Base-by-base conservation (phyloP, 2,888 invertebrate species). In the Tyria jacobaeae region DNA sequence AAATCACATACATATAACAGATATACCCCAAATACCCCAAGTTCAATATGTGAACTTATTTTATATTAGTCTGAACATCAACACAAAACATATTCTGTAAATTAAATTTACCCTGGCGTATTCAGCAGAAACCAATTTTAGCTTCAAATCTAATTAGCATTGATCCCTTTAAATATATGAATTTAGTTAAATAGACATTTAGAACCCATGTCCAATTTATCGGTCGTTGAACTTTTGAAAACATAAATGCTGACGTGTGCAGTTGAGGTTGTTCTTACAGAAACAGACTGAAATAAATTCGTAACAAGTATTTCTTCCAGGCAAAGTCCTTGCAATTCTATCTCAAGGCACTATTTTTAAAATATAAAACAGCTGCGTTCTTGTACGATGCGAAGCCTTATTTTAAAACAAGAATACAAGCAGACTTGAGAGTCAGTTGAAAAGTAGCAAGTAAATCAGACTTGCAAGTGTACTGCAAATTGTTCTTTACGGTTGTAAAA, bases 361-460 rank as follows among this genome's bases (percentile, higher is more conserved):
- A 72, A 75, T 64, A 21, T 62, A 57, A 62, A 73, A 62, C 73
- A 71, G 51, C 67, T 44, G 53, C 61, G 67, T 67, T 39, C 61
- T 73, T 66, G 64, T 63, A 50, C 21, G 50, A 55, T 64, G 31
- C 35, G 54, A n/a, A 66, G 63, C 41, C 53, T 57, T 52, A 50
- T 63, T 74, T 76, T 55, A 59, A 64, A 68, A n/a, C 95, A 95
- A 24, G 96, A 96, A 89, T 96, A 71, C 68, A 64, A 66, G 49
- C 63, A 66, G n/a, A n/a, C 54, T 62, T 48, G 24, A 60, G 48
- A 66, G 62, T 71, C 62, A 25, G 35, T 49, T 35, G 27, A n/a
- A 52, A 53, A 21, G 12, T 21, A 21, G 9, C 35, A 15, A 24
- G 49, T 49, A 51, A 35, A 51, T 35, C 27, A 27, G 51, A 14